A percentile compares a stretch with the other conserved stretches of the same genome.
These are phyloP conservation scores for Lepidocolaptes lacrymiger DNA, from an alignment of 2,797 vertebrate species.

Conservation along the genomic window DNA sequence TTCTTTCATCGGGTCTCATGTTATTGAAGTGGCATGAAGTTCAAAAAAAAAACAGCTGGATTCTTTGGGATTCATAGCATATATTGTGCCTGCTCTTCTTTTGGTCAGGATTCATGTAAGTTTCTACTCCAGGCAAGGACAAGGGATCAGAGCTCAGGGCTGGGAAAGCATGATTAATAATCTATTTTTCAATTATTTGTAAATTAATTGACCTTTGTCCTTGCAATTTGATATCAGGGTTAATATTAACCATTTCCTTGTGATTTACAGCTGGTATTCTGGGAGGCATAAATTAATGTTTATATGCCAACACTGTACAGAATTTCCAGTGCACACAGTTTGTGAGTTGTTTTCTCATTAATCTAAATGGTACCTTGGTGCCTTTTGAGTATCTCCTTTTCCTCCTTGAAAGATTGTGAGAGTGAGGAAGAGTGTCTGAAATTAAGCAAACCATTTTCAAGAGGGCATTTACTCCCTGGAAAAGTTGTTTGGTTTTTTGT, in stretches of 20 bases:
- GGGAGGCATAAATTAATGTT: neutral
- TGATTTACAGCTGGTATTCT: neutral
- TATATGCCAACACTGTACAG: neutral
- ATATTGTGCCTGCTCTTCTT: neutral
- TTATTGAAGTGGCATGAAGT: neutral
- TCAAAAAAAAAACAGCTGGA: neutral
- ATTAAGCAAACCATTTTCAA: neutral
- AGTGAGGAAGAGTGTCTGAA: neutral
- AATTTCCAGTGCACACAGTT: neutral
- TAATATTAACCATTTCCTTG: neutral
- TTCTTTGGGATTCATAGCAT: neutral
- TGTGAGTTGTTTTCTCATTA: neutral
- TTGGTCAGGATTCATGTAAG: neutral
- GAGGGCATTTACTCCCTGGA: rapidly evolving
- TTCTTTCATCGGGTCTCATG: neutral
- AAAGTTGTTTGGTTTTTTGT: neutral
- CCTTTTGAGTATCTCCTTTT: neutral
- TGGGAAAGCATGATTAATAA: neutral
- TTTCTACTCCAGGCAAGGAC: neutral
- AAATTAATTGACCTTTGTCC: neutral
- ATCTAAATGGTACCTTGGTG: neutral
- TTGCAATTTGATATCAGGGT: neutral
- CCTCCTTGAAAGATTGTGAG: neutral
- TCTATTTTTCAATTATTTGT: neutral
- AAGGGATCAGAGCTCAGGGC: neutral